Evolutionary conservation across 2,113 vertebrate genomes (phyloP), one percentile per base, ranked within the genome.

Genomic region (Origma solitaria): DNA sequence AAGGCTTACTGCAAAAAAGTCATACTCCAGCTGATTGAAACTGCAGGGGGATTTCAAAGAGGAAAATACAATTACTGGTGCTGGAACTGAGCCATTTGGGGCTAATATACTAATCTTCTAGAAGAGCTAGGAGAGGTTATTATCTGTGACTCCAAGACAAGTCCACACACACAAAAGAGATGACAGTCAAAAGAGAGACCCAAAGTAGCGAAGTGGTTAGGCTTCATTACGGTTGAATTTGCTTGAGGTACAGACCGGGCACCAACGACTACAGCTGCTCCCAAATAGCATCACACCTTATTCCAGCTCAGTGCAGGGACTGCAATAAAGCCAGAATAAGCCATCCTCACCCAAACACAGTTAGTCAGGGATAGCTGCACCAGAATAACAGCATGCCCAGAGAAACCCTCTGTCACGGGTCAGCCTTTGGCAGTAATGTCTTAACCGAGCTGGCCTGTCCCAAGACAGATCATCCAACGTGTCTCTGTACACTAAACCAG

Each of bases 21-120:
- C 56, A 47, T 10, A 37, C 33, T 53, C 38, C 76, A 42, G 27
- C 57, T 44, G 72, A 94, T 18, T 51, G 33, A 65, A 89, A 79
- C 49, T 42, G 73, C 64, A 79, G 57, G 37, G 53, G 53, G 82
- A 82, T 76, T 92, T 82, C 82, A 61, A 56, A 75, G 78, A 92
- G 64, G 77, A 82, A 92, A 95, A 94, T 69, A 86, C 60, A 93
- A 95, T 95, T 92, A 95, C 45, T 62, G 54, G 51, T 70, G 62
- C 72, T 94, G 86, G 76, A 95, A 86, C 21, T 44, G 42, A 92
- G 92, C 79, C 86, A 88, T 50, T 2, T 90, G 57, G 51, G 66
- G 49, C 64, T 92, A 91, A 94, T 80, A 91, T 4, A 82, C 93
- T 96, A 76, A 92, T 89, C 84, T 86, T 72, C 56, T 61, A 92